Evolutionary conservation across 2,113 vertebrate species (phyloP), one percentile per base, ranked within the genome.

Genomic region (Poeciliopsis turrubarensis): DNA sequence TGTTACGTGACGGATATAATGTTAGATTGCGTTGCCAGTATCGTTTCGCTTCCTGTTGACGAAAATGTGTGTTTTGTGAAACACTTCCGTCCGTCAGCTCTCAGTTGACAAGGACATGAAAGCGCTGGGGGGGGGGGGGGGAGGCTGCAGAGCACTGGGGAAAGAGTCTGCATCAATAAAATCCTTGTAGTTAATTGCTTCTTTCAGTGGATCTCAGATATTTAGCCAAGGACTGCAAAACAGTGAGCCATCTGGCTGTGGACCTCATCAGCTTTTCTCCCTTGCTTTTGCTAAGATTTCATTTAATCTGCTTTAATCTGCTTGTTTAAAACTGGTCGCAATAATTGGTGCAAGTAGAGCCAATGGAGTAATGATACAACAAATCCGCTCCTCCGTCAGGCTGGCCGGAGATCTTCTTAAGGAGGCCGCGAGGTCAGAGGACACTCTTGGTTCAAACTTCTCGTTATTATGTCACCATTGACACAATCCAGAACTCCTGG

Each of bases 271-370:
- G 80, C 60, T 29, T 82, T 65, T 78, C 70, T 47, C 72, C 68
- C 79, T 73, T 77, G 73, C 82, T 77, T 34, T 78, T 70, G 25
- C 86, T 83, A 34, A 89, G 76, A 87, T 85, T 86, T 75, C 31
- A 80, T 80, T 90, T 82, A 89, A 83, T 89, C 82, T 73, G 77
- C 19, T 84, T 84, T 78, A 84, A 88, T 77, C 71, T 76, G n/a
- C 37, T 64, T 80, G 69, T 82, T 86, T 80, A 73, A 85, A 72
- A 88, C 75, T 51, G 70, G 9, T 68, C 34, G 69, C 62, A 84
- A 79, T 88, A 81, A 88, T 87, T 82, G 75, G 65, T 79, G 60
- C 82, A 71, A 86, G 72, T 54, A 67, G 70, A 85, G 78, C 78
- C 75, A 78, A 61, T 83, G 73, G 79, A 70, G 70, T 73, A 79